Evolutionary conservation across 2,113 vertebrate genomes (phyloP), one percentile per base, ranked within the genome.

Genomic region (Eidolon helvum): DNA sequence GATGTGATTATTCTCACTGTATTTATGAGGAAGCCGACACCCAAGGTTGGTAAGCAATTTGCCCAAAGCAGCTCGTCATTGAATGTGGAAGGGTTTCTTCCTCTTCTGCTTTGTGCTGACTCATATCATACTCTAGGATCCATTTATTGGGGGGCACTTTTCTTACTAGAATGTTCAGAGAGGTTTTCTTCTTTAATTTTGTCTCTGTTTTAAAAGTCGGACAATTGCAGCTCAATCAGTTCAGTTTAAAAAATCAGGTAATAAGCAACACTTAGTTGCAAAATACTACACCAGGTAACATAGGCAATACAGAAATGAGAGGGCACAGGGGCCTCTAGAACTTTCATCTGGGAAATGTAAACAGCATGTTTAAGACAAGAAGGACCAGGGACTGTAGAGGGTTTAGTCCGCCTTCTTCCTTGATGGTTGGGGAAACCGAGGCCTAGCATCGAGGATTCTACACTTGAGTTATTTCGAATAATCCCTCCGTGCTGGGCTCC

Each of bases 111-210:
- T 45, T 65, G 14, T 43, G 57, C n/a, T 65, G 7, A 5, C 30
- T 65, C 12, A 43, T 26, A 15, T 69, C 78, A 59, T 79, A 50
- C 3, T 15, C 33, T 71, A n/a, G 2, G 10, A 40, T 50, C 14
- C 79, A 55, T 90, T 93, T 93, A 79, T 2, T 50, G 50, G 21
- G 16, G 7, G 18, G 38, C 35, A 38, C 14, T 71, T 75, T 87
- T 63, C 24, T 94, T 35, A 68, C 55, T 30, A 91, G 43, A 72
- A 38, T 33, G 9, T 10, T 40, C 21, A 85, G 15, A 72, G 28
- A 74, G 10, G 1, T n/a, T 80, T 92, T 85, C n/a, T 89, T 95
- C 26, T 95, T 15, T 92, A 57, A 84, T 72, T 83, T 84, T 50
- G 45, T 71, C 89, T 82, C 48, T 53, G n/a, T 69, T 74, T 93